These are phyloP conservation scores for Garra rufa DNA, from an alignment of 2,113 vertebrate species.

Conservation along the genomic window DNA sequence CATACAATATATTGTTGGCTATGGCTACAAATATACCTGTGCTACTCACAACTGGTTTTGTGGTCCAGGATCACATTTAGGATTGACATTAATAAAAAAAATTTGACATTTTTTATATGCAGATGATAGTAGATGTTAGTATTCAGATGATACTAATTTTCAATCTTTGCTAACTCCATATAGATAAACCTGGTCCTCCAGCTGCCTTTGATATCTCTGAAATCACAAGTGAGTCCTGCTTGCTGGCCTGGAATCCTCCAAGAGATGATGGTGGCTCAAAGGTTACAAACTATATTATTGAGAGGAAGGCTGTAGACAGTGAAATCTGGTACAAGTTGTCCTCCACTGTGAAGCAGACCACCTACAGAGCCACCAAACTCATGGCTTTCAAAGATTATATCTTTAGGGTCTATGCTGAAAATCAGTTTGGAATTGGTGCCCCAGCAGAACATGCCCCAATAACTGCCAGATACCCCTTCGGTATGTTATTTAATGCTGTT, in stretches of 20 bases:
- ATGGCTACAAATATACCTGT: no score
- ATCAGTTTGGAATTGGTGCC: conserved; percentile 93
- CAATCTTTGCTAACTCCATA: conserved; percentile 28
- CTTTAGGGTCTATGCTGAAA: conserved; percentile 96
- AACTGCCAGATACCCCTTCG: conserved; percentile 91
- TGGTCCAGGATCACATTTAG: no score
- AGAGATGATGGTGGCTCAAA: conserved; percentile 94
- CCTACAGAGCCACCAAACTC: conserved; percentile 88
- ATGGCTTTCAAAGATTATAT: conserved; percentile 91
- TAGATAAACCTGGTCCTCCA: conserved; percentile 96
- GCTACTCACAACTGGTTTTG: no score
- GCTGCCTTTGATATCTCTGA: conserved; percentile 97
- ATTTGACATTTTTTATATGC: background rate
- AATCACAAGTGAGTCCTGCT: conserved; percentile 91
- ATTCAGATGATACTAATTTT: background rate
- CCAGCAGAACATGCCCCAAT: conserved; percentile 85
- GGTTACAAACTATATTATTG: conserved; percentile 94
- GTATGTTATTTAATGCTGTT: conserved; percentile 75
- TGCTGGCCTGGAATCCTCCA: conserved; percentile 97
- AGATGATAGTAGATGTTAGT: no score
- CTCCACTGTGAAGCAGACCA: conserved; percentile 94
- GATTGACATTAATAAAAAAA: background rate
- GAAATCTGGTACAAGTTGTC: conserved; percentile 96
- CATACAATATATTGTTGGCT: no score
- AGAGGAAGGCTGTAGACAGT: conserved; percentile 86